A percentile compares a stretch with the other conserved stretches of the same genome.
Evolutionary conservation across 2,888 invertebrate species (phyloP).

Genomic region (Lepidocyrtinus sp.): DNA sequence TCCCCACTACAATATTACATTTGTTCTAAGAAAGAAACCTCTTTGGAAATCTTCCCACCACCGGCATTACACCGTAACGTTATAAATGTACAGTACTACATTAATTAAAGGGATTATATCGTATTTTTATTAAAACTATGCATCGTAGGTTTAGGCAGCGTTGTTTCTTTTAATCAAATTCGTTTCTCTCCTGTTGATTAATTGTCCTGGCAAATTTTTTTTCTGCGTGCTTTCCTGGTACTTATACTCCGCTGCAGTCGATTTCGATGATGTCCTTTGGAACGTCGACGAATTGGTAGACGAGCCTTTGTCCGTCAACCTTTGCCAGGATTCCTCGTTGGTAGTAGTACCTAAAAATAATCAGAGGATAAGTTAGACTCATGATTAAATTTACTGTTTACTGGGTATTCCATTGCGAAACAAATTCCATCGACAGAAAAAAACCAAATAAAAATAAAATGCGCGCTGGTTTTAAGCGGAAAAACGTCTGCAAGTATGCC

Average conservation of each 20-base stretch:
- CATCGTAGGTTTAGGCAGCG: background rate
- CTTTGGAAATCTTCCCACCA: slow-evolving; percentile 45
- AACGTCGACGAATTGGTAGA: slow-evolving; percentile 99
- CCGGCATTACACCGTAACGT: background rate
- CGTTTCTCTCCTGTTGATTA: background rate
- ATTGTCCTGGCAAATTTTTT: background rate
- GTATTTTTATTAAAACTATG: background rate
- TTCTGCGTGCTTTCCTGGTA: background rate
- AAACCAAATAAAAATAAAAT: slow-evolving; percentile 17
- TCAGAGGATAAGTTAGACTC: too few species aligned
- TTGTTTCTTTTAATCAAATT: background rate
- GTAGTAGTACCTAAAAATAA: slow-evolving; percentile 93
- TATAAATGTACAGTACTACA: slow-evolving; percentile 20
- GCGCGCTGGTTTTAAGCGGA: background rate
- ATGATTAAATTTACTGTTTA: too few species aligned
- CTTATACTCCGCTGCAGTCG: slow-evolving; percentile 81
- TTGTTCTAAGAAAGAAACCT: too few species aligned
- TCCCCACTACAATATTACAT: too few species aligned
- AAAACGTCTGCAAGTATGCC: background rate
- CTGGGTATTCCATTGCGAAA: too few species aligned
- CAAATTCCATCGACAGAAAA: too few species aligned
- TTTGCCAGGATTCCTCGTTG: slow-evolving; percentile 99
- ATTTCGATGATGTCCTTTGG: slow-evolving; percentile 98
- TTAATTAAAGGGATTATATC: background rate
- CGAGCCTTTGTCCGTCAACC: slow-evolving; percentile 98